Percentiles rank a stretch among this genome's conserved stretches.
Conservation (phyloP, 2,888 invertebrate genomes). For the Drosophila formosana region DNA sequence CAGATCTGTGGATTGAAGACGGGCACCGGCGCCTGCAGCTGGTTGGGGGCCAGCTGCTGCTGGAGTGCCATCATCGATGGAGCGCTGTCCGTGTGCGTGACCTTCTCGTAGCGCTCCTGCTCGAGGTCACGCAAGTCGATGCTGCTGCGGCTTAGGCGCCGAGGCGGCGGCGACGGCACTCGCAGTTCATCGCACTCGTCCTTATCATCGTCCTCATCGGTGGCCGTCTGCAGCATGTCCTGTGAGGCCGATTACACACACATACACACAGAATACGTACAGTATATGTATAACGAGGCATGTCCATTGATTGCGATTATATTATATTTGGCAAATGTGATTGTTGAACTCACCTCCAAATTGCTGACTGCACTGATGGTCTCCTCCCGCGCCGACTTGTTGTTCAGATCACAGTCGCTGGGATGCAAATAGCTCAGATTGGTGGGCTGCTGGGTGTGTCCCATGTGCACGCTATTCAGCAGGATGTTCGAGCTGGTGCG, state of each 20-base stretch:
- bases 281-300: neutral
- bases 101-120: conserved; percentile 85
- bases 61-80: conserved; percentile 85
- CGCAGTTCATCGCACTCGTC: conserved; percentile 85
- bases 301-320: neutral
- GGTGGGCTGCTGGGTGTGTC: conserved; percentile 90
- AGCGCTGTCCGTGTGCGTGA: conserved; percentile 85
- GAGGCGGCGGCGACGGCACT: conserved; percentile 85
- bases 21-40: conserved; percentile 68
- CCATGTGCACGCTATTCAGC: conserved; percentile 93
- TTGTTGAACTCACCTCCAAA: conserved; percentile 82
- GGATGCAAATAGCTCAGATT: conserved; percentile 88
- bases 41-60: conserved; percentile 57
- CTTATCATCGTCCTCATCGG: conserved; percentile 83
- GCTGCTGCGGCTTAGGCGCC: conserved; percentile 85
- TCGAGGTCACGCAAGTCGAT: conserved; percentile 85
- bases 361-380: conserved; percentile 85
- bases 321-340: conserved; percentile 6
- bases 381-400: conserved; percentile 84
- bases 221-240: conserved; percentile 83
- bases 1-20: conserved; percentile 76
- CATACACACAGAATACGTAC: neutral
- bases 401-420: conserved; percentile 87
- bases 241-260: conserved; percentile 44
- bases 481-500: conserved; percentile 95